phyloP scores from a whole-genome alignment of 2,888 invertebrate species.

The Galerucella pusilla region DNA sequence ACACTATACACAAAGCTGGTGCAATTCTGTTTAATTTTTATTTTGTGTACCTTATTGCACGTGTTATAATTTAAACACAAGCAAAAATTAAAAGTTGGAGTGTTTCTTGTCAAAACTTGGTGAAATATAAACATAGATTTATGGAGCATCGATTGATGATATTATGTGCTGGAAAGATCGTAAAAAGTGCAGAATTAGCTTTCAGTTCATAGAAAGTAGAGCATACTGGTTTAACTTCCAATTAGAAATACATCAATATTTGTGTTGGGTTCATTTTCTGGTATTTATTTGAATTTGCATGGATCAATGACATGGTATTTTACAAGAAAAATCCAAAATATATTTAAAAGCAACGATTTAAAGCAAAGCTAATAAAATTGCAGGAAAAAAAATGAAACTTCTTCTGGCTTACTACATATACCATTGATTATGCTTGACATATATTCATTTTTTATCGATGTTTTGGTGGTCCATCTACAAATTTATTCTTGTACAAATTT shows the following conservation, averaged over 20 bases:
- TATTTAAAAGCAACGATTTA: no score
- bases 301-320: no score
- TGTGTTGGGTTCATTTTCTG: no score
- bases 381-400: no score
- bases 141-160: not conserved
- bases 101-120: slow-evolving; percentile 14
- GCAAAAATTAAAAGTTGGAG: not conserved
- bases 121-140: slow-evolving; percentile 8
- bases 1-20: slow-evolving; percentile 1
- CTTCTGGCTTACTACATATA: no score
- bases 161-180: slow-evolving; percentile 7
- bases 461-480: no score
- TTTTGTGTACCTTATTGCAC: not conserved
- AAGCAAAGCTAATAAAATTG: no score
- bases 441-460: no score
- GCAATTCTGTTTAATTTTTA: not conserved
- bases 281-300: no score
- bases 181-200: slow-evolving; percentile 12
- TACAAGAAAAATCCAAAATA: no score
- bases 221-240: not conserved
- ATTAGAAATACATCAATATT: not conserved
- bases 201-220: not conserved
- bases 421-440: no score
- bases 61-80: slow-evolving; percentile 14
- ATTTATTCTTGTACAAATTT: no score